Evolutionary conservation across 1,140 invertebrate genomes (phyloP), one percentile per base, ranked within the genome.

Genomic region (Trigoniulus corallinus): DNA sequence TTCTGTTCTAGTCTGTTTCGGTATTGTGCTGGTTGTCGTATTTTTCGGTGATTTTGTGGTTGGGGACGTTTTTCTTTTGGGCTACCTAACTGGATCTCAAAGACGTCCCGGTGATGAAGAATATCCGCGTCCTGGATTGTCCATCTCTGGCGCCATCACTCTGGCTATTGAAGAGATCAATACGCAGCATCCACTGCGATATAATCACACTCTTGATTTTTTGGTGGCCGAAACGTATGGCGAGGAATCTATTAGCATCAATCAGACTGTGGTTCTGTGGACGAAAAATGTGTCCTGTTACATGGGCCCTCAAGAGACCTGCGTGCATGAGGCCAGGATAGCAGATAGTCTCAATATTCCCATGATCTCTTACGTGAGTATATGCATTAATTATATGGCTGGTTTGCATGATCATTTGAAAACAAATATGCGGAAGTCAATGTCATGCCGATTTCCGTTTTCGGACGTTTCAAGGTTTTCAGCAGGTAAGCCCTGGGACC

Each of bases 251-350:
- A 74, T 76, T 21, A 93, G 89, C 61, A 88, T 95, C 48, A 65
- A 76, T 45, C 75, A 83, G 68, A 89, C 88, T 10, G 89, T 88
- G 1, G 70, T 79, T 15, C 69, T 96, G 3, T 92, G 88, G 87
- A 81, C 77, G 24, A 71, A 75, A 53, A 88, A 89, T 57, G 77
- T 95, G 37, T 84, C 83, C 0, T 91, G 80, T 27, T 93, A 84
- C 59, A 84, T 97, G 54, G 93, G 93, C 0, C 92, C 92, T 0
- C 91, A 96, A 65, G 89, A 94, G 65, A 92, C 88, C 0, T 97
- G 92, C 65, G 75, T 89, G 1, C 87, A 93, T 63, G 93, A 97
- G 65, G 92, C 85, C 0, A 77, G 81, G 49, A 86, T 97, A 77
- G 92, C 93, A 0, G 84, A 89, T 0, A 81, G 88, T n/a, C 92